Conservation (phyloP, 2,888 invertebrate genomes). For the Phymatocera aterrima region DNA sequence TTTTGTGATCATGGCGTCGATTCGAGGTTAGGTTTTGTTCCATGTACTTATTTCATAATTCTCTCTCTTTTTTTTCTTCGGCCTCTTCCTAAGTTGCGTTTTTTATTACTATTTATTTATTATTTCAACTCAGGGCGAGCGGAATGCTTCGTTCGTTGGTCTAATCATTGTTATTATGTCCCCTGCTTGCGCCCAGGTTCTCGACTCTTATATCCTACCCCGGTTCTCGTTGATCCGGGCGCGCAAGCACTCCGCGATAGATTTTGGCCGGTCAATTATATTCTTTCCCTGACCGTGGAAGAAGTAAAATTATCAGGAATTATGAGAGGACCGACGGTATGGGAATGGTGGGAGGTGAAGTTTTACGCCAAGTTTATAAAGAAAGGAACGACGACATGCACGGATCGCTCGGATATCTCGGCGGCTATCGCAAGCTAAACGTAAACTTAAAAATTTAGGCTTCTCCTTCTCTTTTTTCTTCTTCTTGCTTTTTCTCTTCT, state of each 20-base stretch:
- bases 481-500: too few relatives aligned
- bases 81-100: background rate
- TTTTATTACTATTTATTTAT: background rate
- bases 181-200: background rate
- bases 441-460: too few relatives aligned
- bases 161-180: slow-evolving; percentile 46
- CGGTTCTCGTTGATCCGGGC: background rate
- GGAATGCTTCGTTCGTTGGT: slow-evolving; percentile 41
- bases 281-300: slow-evolving; percentile 47
- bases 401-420: background rate
- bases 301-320: slow-evolving; percentile 42
- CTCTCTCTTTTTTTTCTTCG: background rate
- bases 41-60: background rate
- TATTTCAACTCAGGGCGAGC: slow-evolving; percentile 13
- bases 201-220: background rate
- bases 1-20: slow-evolving; percentile 40
- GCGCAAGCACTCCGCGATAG: slow-evolving; percentile 38
- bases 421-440: too few relatives aligned
- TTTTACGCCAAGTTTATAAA: too few relatives aligned
- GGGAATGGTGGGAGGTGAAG: background rate
- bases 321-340: background rate
- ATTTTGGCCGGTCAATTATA: slow-evolving; percentile 49
- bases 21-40: slow-evolving; percentile 11
- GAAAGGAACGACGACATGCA: background rate
- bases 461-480: too few relatives aligned